Evolutionary conservation across 2,797 vertebrate species (phyloP).

Genomic region (Periophthalmus magnuspinnatus): DNA sequence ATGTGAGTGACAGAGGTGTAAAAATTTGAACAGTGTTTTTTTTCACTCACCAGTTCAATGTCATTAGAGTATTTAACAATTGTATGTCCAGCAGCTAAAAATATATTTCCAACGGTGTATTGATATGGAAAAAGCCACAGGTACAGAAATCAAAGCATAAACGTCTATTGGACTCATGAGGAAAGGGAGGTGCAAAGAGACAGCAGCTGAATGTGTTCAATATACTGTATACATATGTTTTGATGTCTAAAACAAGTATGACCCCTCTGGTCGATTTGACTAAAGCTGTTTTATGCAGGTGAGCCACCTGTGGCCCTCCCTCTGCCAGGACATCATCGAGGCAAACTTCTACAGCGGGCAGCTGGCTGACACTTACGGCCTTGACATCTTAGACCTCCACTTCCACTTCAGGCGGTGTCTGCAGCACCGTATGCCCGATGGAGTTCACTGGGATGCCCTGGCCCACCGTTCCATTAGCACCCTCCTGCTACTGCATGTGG

Average conservation of each 20-base stretch:
- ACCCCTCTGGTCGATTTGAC: not conserved
- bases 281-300: conserved; percentile 47
- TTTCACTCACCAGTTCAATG: too few relatives aligned
- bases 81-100: not conserved
- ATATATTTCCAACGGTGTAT: not conserved
- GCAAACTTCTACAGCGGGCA: conserved; percentile 78
- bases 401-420: conserved; percentile 75
- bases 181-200: too few relatives aligned
- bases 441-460: conserved; percentile 75
- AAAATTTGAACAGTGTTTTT: not conserved
- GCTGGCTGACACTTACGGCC: conserved; percentile 60
- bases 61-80: not conserved
- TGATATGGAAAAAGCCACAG: not conserved
- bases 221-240: too few relatives aligned
- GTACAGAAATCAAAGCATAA: not conserved
- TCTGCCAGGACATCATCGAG: conserved; percentile 70
- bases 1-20: not conserved
- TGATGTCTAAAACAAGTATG: too few relatives aligned
- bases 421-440: conserved; percentile 65
- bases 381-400: conserved; percentile 79
- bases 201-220: too few relatives aligned
- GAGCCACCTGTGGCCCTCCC: conserved; percentile 46
- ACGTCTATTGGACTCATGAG: not conserved
- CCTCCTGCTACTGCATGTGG: conserved; percentile 71
- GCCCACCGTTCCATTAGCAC: conserved; percentile 73